Base-by-base conservation (phyloP, 2,888 invertebrate genomes). In the Andrena bucephala region DNA sequence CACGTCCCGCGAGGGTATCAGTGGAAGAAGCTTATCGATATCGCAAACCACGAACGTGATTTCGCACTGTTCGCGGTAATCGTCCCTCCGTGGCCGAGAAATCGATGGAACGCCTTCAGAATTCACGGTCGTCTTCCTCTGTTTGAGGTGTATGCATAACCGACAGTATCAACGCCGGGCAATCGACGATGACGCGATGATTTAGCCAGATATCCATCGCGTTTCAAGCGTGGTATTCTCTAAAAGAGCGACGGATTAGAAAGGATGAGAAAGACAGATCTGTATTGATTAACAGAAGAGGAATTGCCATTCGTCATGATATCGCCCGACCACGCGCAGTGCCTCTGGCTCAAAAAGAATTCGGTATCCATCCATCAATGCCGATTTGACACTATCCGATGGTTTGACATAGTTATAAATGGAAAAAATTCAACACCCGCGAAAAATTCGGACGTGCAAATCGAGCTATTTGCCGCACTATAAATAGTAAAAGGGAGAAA, bases 31-130 rank as follows among this genome's bases (percentile, higher is more conserved):
- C 81, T 81, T 66, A 70, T 62, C 62, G 70, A 54, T 27, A 24
- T 48, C 20, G 16, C 54, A 42, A 63, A 65, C 67, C 71, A 2
- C 36, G 57, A 72, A 65, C 71, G 71, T 82, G 80, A 69, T 70
- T 68, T 77, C 29, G 2, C 24, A 16, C 54, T 70, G 72, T 73
- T 78, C 50, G 20, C 27, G 62, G 72, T 69, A 78, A 81, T 78
- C 78, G 50, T 27, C 54, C 52, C 72, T 50, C 2, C 8, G 50
- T 31, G 20, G 10, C 20, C 13, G 62, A 50, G 20, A 59, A 42
- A 81, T 72, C 72, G 77, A 81, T 77, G 10, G 77, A 24, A 52
- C 57, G 77, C 24, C 57, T 78, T 48, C 50, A 68, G 42, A 69
- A 33, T 70, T 24, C 50, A 36, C 59, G 33, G 16, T 16, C 42